Base-by-base conservation (phyloP, 2,888 invertebrate genomes). In the Digitonthophagus gazella region DNA sequence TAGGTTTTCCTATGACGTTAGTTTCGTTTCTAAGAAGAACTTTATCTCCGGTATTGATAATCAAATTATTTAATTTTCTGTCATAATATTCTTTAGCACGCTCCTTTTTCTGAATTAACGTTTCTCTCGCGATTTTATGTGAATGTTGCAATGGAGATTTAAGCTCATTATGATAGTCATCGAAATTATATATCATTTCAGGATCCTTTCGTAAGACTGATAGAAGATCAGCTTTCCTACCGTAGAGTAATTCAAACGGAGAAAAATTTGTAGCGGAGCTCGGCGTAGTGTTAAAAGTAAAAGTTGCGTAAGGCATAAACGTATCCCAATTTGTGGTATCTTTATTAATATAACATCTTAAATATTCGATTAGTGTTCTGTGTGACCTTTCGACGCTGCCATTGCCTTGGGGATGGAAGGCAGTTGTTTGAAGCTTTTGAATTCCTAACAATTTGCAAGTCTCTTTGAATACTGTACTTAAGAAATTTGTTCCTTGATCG, bases 351-450 rank as follows among this genome's bases (percentile, higher is more conserved):
- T n/a, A n/a, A n/a, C n/a, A n/a, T n/a, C 18, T 16, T 16, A 70
- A 6, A 68, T 76, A 76, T 14, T 77, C 75, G 0, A 70, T 71
- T 15, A 79, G 63, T 0, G 77, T 76, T 16, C 72, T 61, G 61
- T 80, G 78, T n/a, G 72, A 73, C 56, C 79, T 68, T 67, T 79
- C 79, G n/a, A 77, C 56, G 2, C 75, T 71, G 4, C 78, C 76
- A 18, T 77, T 78, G 4, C 67, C 71, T 70, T 75, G 71, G 1
- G 76, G 76, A 65, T 75, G 74, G 67, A 75, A 77, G 0, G 76
- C 73, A 2, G 65, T 58, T 15, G 56, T 56, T 54, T 65, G 65
- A 5, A 78, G 69, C 55, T 77, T 73, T 57, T 76, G 74, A 0
- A 76, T 77, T 70, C 76, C 73, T 54, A 78, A 76, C 4, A 76